Base-by-base conservation (phyloP, 1,140 invertebrate species). In the Aphaenogaster floridana region DNA sequence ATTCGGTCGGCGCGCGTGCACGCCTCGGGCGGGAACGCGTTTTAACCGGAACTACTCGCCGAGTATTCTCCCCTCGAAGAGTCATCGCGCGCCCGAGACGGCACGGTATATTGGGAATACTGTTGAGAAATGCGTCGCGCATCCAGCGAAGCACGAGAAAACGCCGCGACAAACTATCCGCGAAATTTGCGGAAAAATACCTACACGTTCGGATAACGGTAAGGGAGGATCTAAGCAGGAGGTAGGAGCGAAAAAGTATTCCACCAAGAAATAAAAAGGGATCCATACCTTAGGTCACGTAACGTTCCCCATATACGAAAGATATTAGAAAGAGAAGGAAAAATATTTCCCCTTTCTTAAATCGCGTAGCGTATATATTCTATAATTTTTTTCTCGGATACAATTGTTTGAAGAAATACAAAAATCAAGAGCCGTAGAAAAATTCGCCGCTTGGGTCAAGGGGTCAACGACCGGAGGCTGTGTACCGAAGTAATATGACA, bases 181-280 rank as follows among this genome's bases (percentile, higher is more conserved):
- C 68, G 79, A 83, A 83, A 72, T 83, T 83, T 72, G 84, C 36
- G 84, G 76, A 69, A 59, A 68, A 83, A 71, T 48, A 72, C 54
- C 48, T 54, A 42, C 48, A 57, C 74, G 45, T 64, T 78, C 50
- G 63, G 21, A 45, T 64, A 54, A 66, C 42, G 48, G 15, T 9
- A 63, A 48, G 28, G 9, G 57, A 42, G 69, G 66, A 28, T 63
- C 28, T 39, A n/a, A 77, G 7, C n/a, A 69, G 52, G 34, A 72
- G 17, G 13, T 9, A 8, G 36, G 13, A 39, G 72, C 63, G 28
- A 86, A 17, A 69, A 78, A 48, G 61, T 54, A 50, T 34, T 59
- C 15, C 9, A 13, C n/a, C 57, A 13, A 52, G 13, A 81, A 39
- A 48, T 80, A 66, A 78, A 68, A 71, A 71, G 52, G 48, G 39